Conservation (phyloP, 2,113 vertebrate species). For the Oncorhynchus gorbuscha region DNA sequence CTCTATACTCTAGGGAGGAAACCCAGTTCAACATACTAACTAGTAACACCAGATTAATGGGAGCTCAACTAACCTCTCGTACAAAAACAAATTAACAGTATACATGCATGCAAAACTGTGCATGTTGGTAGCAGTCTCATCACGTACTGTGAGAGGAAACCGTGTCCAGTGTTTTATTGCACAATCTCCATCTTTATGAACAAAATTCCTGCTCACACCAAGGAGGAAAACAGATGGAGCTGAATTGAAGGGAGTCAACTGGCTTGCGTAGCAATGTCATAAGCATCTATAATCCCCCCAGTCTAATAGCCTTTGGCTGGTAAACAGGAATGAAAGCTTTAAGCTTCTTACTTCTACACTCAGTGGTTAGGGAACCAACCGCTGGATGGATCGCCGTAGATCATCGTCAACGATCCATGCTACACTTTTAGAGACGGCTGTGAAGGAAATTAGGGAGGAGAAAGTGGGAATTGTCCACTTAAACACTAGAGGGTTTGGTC, state of each 20-base stretch:
- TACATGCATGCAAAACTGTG: conserved; percentile 56
- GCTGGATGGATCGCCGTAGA: neutral
- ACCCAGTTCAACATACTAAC: conserved; percentile 40
- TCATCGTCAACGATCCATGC: neutral
- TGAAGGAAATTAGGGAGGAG: neutral
- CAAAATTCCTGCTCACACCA: neutral
- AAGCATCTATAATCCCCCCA: neutral
- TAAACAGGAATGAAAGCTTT: conserved; percentile 12
- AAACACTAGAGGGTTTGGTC: neutral
- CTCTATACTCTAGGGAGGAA: neutral
- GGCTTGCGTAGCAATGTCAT: neutral
- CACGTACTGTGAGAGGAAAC: conserved; percentile 3
- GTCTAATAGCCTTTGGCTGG: neutral
- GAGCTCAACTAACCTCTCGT: conserved; percentile 23
- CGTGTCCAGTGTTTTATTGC: conserved; percentile 55
- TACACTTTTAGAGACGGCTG: too few relatives aligned
- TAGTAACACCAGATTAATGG: conserved; percentile 31
- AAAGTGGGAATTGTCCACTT: neutral
- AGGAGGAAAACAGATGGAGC: neutral
- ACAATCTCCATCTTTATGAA: conserved; percentile 47
- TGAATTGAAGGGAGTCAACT: neutral
- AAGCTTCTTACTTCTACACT: conserved; percentile 9
- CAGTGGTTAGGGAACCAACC: neutral
- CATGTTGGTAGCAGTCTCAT: conserved; percentile 26
- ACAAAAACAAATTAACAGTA: conserved; percentile 34